Evolutionary conservation across 2,888 invertebrate species (phyloP), one percentile per base, ranked within the genome.

Genomic region (Torymus aiolomorphi): DNA sequence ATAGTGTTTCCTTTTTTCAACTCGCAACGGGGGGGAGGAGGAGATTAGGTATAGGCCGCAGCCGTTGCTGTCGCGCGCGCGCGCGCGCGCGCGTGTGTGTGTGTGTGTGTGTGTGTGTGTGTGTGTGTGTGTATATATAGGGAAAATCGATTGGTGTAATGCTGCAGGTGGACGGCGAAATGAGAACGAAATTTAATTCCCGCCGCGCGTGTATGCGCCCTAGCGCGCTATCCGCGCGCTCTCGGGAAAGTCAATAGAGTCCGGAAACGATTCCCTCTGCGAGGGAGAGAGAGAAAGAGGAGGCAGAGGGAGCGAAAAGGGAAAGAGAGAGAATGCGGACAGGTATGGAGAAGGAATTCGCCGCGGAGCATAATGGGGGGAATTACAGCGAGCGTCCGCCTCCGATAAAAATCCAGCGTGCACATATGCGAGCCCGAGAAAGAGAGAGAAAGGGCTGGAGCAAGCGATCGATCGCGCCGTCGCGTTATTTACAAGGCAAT

Each of bases 401-500:
- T 20, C 1, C 20, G 20, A 20, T 20, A 20, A 20, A 20, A 31
- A 31, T 31, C 31, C 5, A 31, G 31, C 31, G 31, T 31, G 31
- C 3, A 2, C 24, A 24, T 3, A 2, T 3, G 24, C 24, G 24
- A 2, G 24, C 24, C 24, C 24, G 74, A 79, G 54, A 63, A 65
- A 20, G 56, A 51, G 51, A 31, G 52, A 76, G 24, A 31, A 12
- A 20, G 61, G n/a, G 49, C 20, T 31, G 31, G 71, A 14, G 54
- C 18, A 24, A 59, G 8, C 31, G 31, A 83, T 78, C 75, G 76
- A 80, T 80, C 80, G 69, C 80, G 56, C 76, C 72, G 76, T 76
- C 24, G 24, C 24, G 24, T 31, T 76, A 80, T 80, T 80, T 80
- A 72, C 72, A 66, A 59, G 49, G 62, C 62, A 72, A 80, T 80